Evolutionary conservation across 2,797 vertebrate genomes (phyloP).

Genomic region (Gymnodraco acuticeps): DNA sequence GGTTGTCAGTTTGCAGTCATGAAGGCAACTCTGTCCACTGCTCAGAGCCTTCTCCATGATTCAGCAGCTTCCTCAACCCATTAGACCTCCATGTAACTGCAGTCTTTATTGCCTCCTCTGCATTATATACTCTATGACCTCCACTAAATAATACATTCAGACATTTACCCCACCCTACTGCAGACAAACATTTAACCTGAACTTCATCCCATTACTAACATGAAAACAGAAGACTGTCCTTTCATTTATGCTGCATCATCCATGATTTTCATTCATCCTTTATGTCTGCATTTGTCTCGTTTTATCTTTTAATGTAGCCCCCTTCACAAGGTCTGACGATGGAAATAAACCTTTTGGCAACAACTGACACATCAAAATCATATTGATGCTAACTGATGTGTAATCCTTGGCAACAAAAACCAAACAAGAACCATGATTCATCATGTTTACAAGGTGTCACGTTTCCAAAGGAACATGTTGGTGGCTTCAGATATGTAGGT

Average conservation of each 20-base stretch:
- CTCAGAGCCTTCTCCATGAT: slow-evolving; percentile 62
- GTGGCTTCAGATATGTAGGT: slow-evolving; percentile 3
- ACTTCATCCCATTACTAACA: not conserved
- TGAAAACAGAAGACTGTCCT: not conserved
- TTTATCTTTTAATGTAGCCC: not conserved
- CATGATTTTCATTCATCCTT: not conserved
- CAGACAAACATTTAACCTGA: slow-evolving; percentile 28
- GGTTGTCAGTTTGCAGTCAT: not conserved
- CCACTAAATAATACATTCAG: slow-evolving; percentile 73
- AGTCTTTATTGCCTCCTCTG: slow-evolving; percentile 49
- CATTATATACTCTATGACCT: slow-evolving; percentile 65
- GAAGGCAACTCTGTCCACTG: slow-evolving; percentile 10
- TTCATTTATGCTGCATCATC: slow-evolving; percentile 13
- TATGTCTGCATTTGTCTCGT: not conserved
- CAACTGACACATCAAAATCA: not conserved
- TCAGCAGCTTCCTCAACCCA: slow-evolving; percentile 76
- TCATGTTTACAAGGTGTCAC: not conserved
- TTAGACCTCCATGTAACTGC: slow-evolving; percentile 54
- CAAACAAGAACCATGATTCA: not conserved
- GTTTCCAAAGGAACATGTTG: not conserved
- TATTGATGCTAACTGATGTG: not conserved
- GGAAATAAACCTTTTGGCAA: not conserved
- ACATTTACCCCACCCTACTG: slow-evolving; percentile 55
- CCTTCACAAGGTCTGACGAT: not conserved
- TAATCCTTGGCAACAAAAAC: no score